Percentiles rank a stretch among this genome's conserved stretches.
phyloP scores from a whole-genome alignment of 2,113 vertebrate species.

The Phylloscopus trochiloides region DNA sequence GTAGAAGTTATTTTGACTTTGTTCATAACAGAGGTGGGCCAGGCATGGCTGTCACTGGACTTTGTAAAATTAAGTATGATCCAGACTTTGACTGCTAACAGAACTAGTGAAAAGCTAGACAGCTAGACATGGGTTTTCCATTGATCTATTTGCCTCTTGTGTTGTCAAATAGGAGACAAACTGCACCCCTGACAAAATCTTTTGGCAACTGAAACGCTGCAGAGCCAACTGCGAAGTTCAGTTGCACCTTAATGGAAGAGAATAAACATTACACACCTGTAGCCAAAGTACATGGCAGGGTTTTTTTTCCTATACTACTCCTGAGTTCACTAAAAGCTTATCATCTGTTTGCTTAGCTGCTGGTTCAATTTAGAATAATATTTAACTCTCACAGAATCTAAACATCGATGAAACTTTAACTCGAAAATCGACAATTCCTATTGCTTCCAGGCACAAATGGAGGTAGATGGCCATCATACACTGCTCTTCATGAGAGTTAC shows the following conservation, averaged over 20 bases:
- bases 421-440: background rate
- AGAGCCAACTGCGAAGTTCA: background rate
- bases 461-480: background rate
- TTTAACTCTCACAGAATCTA: slow-evolving; percentile 28
- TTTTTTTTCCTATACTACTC: background rate
- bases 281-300: background rate
- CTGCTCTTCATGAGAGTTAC: background rate
- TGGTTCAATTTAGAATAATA: slow-evolving; percentile 51
- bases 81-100: background rate
- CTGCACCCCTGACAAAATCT: background rate
- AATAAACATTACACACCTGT: slow-evolving; percentile 19
- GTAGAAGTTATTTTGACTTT: background rate
- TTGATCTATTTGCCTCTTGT: background rate
- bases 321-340: slow-evolving; percentile 27
- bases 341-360: slow-evolving; percentile 39
- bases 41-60: background rate
- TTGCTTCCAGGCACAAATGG: background rate
- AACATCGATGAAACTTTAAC: slow-evolving; percentile 33
- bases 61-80: background rate
- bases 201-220: background rate
- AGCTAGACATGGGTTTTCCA: background rate
- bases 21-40: background rate
- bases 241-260: background rate
- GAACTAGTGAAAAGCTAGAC: background rate
- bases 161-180: background rate